Base-by-base conservation (phyloP, 2,113 vertebrate species). In the Esox niger region DNA sequence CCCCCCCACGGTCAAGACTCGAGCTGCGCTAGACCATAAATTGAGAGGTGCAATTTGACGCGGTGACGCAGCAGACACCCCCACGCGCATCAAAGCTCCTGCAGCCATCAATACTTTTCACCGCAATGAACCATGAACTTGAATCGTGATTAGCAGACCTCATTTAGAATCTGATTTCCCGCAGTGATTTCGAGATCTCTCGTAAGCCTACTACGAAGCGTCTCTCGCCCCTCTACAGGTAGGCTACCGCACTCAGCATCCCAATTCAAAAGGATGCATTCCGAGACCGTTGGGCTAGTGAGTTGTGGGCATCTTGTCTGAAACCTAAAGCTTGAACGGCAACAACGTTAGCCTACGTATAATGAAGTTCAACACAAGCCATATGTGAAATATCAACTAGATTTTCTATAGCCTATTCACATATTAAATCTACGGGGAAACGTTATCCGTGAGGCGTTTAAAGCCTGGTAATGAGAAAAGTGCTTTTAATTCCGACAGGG, bases 221-320 rank as follows among this genome's bases (percentile, higher is more conserved):
- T 66, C 60, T 84, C 76, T 79, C 73, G 71, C 74, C 65, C 86
- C 77, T 85, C 87, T 82, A 89, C 87, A 89, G 86, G 87, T 89
- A 47, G 77, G 73, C 80, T 43, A 17, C 38, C 38, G 38, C 38
- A 38, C n/a, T 62, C 56, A 38, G 60, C 3, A 15, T 43, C 17
- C n/a, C n/a, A 21, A 52, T 43, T 43, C 38, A 43, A 17, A 15
- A 69, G n/a, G 33, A 23, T 66, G 63, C 74, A 71, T 63, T 33
- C 72, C 4, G 52, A 33, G 61, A 33, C 47, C 27, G 27, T 27
- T 66, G 9, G 10, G 62, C 62, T n/a, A 27, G 26, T 29, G 13
- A 29, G 33, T 11, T 32, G 9, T 11, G 57, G 70, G 66, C 74
- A 52, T 70, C 54, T 71, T 68, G 62, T 26, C 26, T 62, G 55